Evolutionary conservation across 2,113 vertebrate genomes (phyloP), one percentile per base, ranked within the genome.

Genomic region (Caracal caracal): DNA sequence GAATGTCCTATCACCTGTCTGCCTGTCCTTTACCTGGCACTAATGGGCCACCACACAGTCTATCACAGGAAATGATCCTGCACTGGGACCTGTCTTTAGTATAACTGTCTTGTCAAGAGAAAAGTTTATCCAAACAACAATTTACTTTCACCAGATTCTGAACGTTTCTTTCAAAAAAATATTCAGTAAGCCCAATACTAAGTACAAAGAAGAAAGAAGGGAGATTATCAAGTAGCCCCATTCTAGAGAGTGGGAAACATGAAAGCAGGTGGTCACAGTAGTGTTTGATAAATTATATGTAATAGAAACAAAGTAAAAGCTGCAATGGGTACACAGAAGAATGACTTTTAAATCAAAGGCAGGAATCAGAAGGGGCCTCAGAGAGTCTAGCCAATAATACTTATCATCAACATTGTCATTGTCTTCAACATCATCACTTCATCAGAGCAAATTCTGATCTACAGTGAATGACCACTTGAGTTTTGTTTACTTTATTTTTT

Each of bases 231-330:
- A 30, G 73, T 10, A 53, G n/a, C 43, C 66, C n/a, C 6, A 6
- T 1, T 63, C 35, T 59, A 59, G 49, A 24, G 65, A 43, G 43
- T 6, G 3, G 65, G 37, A 53, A 30, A 19, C 24, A 33, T 4
- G 17, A 33, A 78, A 22, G 37, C 71, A 73, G 10, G 9, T 61
- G 43, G 28, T 22, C 26, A 63, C 3, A 40, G 12, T 12, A 11
- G 2, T 17, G 2, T 15, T 2, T 17, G 11, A 33, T 19, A 49
- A 88, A 24, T 19, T 71, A 20, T 2, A 59, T 1, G 0, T 17
- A 26, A 59, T 0, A 10, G 19, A 81, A 93, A 43, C 61, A 43
- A 20, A 68, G 49, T 47, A 53, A 92, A 68, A 26, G 37, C 37
- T n/a, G 26, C 13, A 35, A 22, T 20, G 3, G 56, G 10, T 28